A percentile compares a stretch with the other conserved stretches of the same genome.
phyloP scores from a whole-genome alignment of 1,140 invertebrate species.

The Drosophila triauraria region DNA sequence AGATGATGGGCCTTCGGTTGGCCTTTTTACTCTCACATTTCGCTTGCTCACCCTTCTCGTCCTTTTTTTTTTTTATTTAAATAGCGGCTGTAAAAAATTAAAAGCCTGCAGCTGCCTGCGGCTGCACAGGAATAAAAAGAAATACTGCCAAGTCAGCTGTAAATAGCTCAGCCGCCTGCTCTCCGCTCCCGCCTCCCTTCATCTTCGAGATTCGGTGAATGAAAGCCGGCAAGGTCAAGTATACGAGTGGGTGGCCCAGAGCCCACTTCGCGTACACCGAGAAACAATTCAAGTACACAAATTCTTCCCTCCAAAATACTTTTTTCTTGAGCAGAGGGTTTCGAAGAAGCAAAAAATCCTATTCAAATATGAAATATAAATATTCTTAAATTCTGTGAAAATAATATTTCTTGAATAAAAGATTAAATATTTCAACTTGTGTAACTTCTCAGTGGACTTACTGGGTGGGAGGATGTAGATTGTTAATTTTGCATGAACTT shows the following conservation, averaged over 20 bases:
- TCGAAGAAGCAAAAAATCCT: neutral
- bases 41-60: neutral
- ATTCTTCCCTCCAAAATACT: neutral
- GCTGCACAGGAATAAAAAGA: slow-evolving; percentile 30
- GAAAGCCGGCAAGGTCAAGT: slow-evolving; percentile 66
- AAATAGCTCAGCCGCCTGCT: slow-evolving; percentile 49
- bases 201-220: slow-evolving; percentile 39
- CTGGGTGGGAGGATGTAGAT: slow-evolving; percentile 35
- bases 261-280: slow-evolving; percentile 10
- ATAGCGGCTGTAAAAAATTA: slow-evolving; percentile 77
- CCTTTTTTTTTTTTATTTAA: slow-evolving; percentile 40
- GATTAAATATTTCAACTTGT: neutral
- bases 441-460: neutral
- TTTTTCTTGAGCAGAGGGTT: neutral
- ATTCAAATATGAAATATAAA: too few relatives aligned
- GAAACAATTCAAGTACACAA: slow-evolving; percentile 4
- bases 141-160: slow-evolving; percentile 72
- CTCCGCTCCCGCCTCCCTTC: neutral
- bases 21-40: slow-evolving; percentile 31
- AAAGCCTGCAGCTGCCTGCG: slow-evolving; percentile 63
- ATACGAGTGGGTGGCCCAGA: slow-evolving; percentile 21
- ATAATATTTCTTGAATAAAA: neutral
- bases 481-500: slow-evolving; percentile 66
- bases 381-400: neutral
- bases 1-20: slow-evolving; percentile 34